Conservation (phyloP, 2,888 invertebrate genomes). For the Trachelus stipa region DNA sequence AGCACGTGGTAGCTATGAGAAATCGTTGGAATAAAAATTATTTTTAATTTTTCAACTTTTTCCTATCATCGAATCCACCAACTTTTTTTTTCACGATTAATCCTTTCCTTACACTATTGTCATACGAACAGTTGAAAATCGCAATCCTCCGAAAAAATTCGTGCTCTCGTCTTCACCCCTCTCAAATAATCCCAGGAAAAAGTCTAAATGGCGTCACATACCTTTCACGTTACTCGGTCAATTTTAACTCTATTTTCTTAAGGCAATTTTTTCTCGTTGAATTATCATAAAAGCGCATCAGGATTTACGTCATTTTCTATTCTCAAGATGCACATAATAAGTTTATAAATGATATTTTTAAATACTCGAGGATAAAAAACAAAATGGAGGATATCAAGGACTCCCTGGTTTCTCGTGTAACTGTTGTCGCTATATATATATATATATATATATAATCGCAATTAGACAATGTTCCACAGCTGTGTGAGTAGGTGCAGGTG, state of each 20-base stretch:
- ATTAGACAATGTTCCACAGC: neutral
- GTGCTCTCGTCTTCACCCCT: constrained; percentile 21
- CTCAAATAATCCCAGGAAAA: constrained; percentile 26
- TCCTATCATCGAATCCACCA: neutral
- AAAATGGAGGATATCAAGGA: neutral
- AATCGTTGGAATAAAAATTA: neutral
- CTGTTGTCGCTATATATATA: neutral
- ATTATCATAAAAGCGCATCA: neutral
- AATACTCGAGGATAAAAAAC: neutral
- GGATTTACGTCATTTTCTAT: neutral
- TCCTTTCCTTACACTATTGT: neutral
- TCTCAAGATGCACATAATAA: neutral
- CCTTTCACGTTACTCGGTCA: neutral
- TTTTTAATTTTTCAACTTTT: neutral
- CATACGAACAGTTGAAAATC: constrained; percentile 51
- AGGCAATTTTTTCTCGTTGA: neutral
- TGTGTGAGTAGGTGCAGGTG: neutral
- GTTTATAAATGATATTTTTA: neutral
- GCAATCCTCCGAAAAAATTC: constrained; percentile 27
- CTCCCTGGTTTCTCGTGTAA: neutral
- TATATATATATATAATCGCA: neutral
- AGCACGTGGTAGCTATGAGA: neutral
- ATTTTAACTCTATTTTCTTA: neutral
- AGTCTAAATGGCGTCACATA: neutral
- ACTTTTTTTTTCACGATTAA: neutral